Conservation (phyloP, 2,888 invertebrate genomes). For the Sphecodes monilicornis region DNA sequence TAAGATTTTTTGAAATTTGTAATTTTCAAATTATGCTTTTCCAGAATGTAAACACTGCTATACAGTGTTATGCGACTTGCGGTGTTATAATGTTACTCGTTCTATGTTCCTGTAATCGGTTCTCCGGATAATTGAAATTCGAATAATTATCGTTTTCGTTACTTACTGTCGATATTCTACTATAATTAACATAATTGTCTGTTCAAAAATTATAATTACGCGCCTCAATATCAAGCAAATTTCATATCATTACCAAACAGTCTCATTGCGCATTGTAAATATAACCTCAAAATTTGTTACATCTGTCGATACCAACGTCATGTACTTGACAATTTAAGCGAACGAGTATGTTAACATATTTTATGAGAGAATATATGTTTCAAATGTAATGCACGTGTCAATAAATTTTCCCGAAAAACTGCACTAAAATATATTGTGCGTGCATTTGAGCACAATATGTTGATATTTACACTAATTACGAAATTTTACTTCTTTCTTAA, state of each 20-base stretch:
- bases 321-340: constrained; percentile 38
- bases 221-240: not conserved
- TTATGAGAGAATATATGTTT: not conserved
- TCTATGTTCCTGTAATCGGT: not conserved
- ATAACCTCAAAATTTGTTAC: constrained; percentile 40
- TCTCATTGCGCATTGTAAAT: constrained; percentile 32
- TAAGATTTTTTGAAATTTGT: not conserved
- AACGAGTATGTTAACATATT: constrained; percentile 29
- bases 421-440: not conserved
- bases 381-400: not conserved
- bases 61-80: not conserved
- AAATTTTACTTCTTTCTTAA: constrained; percentile 14
- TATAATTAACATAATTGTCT: not conserved
- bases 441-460: not conserved
- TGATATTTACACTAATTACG: not conserved
- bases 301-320: constrained; percentile 14
- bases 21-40: not conserved
- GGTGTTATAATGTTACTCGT: not conserved
- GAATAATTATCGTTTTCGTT: not conserved
- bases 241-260: not conserved
- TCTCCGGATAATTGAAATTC: not conserved
- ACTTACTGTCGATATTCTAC: not conserved
- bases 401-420: not conserved
- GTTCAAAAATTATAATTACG: not conserved
- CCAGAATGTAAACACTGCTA: not conserved